Conservation (phyloP, 2,888 invertebrate genomes). For the Siphonodentalium dalli region DNA sequence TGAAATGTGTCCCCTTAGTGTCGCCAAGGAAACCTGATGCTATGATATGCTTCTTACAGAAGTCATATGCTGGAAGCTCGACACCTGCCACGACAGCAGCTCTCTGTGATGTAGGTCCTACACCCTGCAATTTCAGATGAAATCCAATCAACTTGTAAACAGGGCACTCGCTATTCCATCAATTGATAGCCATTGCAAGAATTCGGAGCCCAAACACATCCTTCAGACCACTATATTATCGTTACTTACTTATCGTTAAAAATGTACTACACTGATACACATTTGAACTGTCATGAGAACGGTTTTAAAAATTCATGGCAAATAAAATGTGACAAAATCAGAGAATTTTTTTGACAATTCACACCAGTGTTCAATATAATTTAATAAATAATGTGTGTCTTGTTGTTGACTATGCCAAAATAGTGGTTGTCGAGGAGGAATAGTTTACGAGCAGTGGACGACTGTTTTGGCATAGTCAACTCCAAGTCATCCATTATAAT, state of each 20-base stretch:
- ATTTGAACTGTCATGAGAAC: neutral
- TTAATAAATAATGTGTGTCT: no score
- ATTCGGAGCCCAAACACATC: neutral
- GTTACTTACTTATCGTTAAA: neutral
- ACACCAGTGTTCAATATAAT: no score
- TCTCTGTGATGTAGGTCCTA: conserved; percentile 89
- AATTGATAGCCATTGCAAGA: no score
- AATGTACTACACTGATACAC: neutral
- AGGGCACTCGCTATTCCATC: no score
- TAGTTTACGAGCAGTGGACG: no score
- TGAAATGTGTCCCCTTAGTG: conserved; percentile 83
- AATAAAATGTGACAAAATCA: no score
- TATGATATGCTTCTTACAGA: conserved; percentile 78
- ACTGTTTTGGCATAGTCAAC: no score
- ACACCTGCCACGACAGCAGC: conserved; percentile 93
- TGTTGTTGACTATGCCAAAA: no score
- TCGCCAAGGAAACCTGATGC: conserved; percentile 75
- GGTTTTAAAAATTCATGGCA: no score
- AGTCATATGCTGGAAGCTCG: conserved; percentile 92
- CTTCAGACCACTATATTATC: neutral
- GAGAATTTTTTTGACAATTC: no score
- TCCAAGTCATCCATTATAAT: no score
- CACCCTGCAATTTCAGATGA: conserved; percentile 74
- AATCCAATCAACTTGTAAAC: neutral
- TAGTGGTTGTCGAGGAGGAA: no score